A percentile compares a stretch with the other conserved stretches of the same genome.
Conservation (phyloP, 2,113 vertebrate species). For the Notothenia coriiceps region DNA sequence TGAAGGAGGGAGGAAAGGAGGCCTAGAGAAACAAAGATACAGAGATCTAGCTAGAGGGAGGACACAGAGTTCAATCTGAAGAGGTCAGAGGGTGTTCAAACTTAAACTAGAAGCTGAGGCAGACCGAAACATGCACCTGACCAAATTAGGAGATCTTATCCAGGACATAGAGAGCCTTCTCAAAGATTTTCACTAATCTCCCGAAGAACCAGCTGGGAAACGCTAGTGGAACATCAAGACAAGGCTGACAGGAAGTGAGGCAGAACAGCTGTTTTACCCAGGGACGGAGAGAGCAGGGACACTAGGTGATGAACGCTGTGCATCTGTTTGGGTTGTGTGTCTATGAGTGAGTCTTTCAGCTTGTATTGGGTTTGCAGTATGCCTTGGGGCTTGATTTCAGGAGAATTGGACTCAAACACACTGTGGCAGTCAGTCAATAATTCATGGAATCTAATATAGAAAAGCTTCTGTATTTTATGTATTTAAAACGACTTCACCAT, state of each 20-base stretch:
- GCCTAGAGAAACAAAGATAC: background rate
- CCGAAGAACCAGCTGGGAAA: background rate
- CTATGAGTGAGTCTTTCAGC: background rate
- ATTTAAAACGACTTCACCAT: background rate
- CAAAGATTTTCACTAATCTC: background rate
- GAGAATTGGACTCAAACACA: background rate
- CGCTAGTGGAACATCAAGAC: background rate
- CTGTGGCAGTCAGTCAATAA: background rate
- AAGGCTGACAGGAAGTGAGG: background rate
- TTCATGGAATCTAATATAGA: background rate
- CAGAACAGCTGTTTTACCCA: conserved; percentile 14
- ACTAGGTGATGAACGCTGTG: background rate
- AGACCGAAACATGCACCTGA: background rate
- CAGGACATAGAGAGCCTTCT: background rate
- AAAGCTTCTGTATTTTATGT: background rate
- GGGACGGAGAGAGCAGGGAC: background rate
- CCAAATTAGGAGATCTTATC: conserved; percentile 40
- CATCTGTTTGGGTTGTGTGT: background rate
- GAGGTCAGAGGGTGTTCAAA: conserved; percentile 19
- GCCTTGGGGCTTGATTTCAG: background rate
- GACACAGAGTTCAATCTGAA: background rate
- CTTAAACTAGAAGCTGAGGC: background rate
- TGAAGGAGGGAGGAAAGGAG: background rate
- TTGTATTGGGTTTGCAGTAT: background rate
- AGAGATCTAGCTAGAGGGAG: background rate